Evolutionary conservation across 2,888 invertebrate genomes (phyloP), one percentile per base, ranked within the genome.

Genomic region (Podotricha telesiphe): DNA sequence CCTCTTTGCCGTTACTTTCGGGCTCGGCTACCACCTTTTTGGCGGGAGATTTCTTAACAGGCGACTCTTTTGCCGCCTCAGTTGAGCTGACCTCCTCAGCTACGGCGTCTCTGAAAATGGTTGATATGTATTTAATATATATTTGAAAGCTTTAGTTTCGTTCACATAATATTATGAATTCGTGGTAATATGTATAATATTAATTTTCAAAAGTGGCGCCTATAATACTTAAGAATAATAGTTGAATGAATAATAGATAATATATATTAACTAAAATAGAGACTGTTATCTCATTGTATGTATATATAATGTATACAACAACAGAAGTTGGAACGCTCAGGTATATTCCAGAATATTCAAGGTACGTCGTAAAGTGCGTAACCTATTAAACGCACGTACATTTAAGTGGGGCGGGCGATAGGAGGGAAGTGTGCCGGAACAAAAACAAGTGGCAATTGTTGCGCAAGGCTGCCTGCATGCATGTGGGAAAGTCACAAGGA

Each of bases 401-500:
- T 64, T 65, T 63, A 70, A 75, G 70, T 73, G 67, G 66, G 71
- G 72, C 84, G 66, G 71, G 72, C 84, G 80, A 78, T 79, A 80
- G 83, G 88, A 88, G 87, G 89, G 87, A 91, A 91, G 86, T 88
- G 79, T 83, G 81, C 80, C 85, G 87, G 86, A 87, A 91, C 86
- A 91, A 91, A 88, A 90, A 90, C 89, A 86, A 75, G 72, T 75
- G 72, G 83, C 81, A 82, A 80, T 79, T 81, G 86, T 91, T 91
- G 88, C 90, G 89, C 89, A 92, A 92, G 86, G 81, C 79, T 86
- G 48, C 66, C 65, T 73, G 40, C 64, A 67, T 71, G 82, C 84
- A 84, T 87, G 87, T 90, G 90, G 87, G 91, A 92, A 92, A 91
- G 90, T 92, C 88, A 84, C 86, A 83, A 84, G 85, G 85, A 87